Percentiles rank a stretch among this genome's conserved stretches.
Evolutionary conservation across 2,888 invertebrate genomes (phyloP).

Genomic region (Polymixis lichenea): DNA sequence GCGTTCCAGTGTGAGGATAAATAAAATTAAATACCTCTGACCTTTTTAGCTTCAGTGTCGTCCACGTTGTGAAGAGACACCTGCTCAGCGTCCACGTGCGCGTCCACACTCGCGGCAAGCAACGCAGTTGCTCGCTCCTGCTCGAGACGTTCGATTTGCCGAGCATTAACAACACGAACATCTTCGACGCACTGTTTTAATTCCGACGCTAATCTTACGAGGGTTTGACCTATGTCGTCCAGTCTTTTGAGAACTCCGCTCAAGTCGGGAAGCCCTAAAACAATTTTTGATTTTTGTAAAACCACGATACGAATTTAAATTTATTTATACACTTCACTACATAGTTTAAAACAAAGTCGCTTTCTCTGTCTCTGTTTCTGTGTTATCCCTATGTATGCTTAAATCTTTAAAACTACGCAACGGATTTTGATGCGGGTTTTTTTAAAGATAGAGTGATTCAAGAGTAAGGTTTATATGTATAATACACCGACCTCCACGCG

Average conservation of each 20-base stretch:
- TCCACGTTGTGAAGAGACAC: constrained; percentile 85
- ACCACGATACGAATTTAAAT: background rate
- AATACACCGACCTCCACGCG: too few species aligned
- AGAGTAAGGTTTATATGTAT: too few species aligned
- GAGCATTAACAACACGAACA: constrained; percentile 92
- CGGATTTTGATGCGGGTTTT: too few species aligned
- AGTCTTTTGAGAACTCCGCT: constrained; percentile 91
- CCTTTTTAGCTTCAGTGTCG: constrained; percentile 94
- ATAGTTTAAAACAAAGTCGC: too few species aligned
- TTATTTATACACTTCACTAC: background rate
- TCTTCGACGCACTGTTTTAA: constrained; percentile 94
- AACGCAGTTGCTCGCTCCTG: constrained; percentile 93
- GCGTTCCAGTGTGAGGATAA: too few species aligned
- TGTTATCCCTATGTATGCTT: too few species aligned
- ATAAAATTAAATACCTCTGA: constrained; percentile 72
- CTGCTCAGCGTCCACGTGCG: constrained; percentile 91
- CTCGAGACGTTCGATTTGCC: constrained; percentile 91
- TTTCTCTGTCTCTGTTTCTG: too few species aligned
- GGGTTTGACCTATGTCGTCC: constrained; percentile 93
- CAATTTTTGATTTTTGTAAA: background rate
- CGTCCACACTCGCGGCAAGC: constrained; percentile 92
- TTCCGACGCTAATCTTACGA: constrained; percentile 92
- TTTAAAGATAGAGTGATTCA: too few species aligned
- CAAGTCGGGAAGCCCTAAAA: constrained; percentile 80
- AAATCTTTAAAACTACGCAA: too few species aligned